Evolutionary conservation across 2,888 invertebrate species (phyloP).

Genomic region (Pediacus dermestoides): DNA sequence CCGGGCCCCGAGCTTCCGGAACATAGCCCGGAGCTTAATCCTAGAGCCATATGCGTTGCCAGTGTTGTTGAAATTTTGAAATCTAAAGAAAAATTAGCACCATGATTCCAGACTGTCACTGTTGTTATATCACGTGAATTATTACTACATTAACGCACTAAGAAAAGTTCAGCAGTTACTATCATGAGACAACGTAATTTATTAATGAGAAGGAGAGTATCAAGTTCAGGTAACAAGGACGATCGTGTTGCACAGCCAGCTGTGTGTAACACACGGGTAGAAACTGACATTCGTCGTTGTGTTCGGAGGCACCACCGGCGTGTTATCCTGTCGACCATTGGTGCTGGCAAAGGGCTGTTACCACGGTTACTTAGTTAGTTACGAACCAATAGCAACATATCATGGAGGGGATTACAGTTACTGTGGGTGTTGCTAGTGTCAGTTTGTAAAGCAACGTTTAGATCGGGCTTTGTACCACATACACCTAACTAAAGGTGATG

Average conservation of each 20-base stretch:
- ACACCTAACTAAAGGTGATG: conserved; percentile 48
- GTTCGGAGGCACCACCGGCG: conserved; percentile 24
- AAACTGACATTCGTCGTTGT: conserved; percentile 35
- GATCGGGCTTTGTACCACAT: conserved; percentile 30
- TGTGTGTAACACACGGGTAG: conserved; percentile 37
- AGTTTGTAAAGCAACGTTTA: conserved; percentile 40
- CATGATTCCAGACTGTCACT: conserved; percentile 3
- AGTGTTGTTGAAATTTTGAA: conserved; percentile 34
- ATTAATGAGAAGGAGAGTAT: no score
- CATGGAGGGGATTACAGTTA: conserved; percentile 32
- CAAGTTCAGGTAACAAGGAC: no score
- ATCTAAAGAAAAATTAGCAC: conserved; percentile 7
- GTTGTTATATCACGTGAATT: no score
- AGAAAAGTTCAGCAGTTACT: no score
- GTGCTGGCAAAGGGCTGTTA: conserved; percentile 44
- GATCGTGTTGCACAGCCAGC: conserved; percentile 25
- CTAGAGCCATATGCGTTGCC: conserved; percentile 53
- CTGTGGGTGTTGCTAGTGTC: conserved; percentile 38
- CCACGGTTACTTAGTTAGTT: conserved; percentile 44
- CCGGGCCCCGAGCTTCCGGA: conserved; percentile 51
- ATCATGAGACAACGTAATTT: no score
- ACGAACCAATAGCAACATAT: conserved; percentile 41
- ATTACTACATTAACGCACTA: no score
- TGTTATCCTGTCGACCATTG: conserved; percentile 39
- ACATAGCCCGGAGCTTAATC: conserved; percentile 55